These are phyloP conservation scores for Scyliorhinus canicula DNA, from an alignment of 2,797 vertebrate species.

Conservation along the genomic window DNA sequence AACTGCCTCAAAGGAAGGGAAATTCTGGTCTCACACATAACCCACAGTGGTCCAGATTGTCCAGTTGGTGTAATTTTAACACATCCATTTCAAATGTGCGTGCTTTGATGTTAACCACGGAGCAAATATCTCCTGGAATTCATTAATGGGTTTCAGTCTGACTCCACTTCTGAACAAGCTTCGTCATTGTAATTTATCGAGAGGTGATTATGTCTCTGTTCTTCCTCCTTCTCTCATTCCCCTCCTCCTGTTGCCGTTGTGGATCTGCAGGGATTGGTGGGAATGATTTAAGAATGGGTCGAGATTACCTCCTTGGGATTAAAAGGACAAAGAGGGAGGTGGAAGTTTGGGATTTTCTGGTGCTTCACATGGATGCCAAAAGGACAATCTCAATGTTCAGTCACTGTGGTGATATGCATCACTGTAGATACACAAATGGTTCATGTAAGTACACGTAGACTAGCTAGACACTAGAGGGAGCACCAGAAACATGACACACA, in stretches of 20 bases:
- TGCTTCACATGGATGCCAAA: neutral
- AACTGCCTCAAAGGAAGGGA: neutral
- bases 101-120: neutral
- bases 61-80: too few relatives aligned
- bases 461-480: too few relatives aligned
- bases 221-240: neutral
- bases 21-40: too few relatives aligned
- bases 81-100: neutral
- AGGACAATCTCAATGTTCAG: neutral
- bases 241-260: neutral
- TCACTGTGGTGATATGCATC: too few relatives aligned
- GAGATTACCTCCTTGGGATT: neutral
- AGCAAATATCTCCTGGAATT: neutral
- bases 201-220: neutral
- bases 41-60: too few relatives aligned
- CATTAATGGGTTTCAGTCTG: neutral
- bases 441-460: too few relatives aligned
- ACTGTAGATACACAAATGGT: too few relatives aligned
- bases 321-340: too few relatives aligned
- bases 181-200: neutral
- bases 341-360: neutral
- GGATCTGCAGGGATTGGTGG: neutral
- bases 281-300: neutral
- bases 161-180: neutral
- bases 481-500: too few relatives aligned